A percentile compares a stretch with the other conserved stretches of the same genome.
phyloP scores from a whole-genome alignment of 2,113 vertebrate species.

The Tychaedon coryphoeus region DNA sequence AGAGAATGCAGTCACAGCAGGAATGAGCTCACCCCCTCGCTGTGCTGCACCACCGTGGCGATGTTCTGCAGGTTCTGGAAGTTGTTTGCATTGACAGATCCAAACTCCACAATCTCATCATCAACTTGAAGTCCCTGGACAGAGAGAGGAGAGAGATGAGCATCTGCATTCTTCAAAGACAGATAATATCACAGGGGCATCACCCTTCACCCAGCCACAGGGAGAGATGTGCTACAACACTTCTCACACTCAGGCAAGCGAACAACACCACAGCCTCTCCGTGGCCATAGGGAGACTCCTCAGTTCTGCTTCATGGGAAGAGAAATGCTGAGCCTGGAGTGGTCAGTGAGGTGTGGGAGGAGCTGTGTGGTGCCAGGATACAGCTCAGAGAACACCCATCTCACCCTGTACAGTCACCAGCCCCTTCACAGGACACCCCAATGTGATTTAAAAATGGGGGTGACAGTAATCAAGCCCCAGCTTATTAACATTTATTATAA shows the following conservation, averaged over 20 bases:
- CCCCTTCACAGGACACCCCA: background rate
- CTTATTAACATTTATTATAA: background rate
- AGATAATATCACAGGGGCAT: background rate
- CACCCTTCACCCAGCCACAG: background rate
- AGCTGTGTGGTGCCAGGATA: background rate
- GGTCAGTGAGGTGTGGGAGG: background rate
- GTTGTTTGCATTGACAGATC: conserved; percentile 88
- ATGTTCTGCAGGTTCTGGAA: conserved; percentile 93
- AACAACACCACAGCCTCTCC: background rate
- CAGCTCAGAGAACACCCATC: background rate
- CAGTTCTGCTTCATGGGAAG: background rate
- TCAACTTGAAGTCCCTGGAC: conserved; percentile 85
- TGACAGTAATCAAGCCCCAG: background rate
- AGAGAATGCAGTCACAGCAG: background rate
- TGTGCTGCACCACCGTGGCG: conserved; percentile 89
- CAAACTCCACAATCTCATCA: conserved; percentile 90
- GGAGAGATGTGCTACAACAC: background rate
- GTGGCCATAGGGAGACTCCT: background rate
- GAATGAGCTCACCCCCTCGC: conserved; percentile 85
- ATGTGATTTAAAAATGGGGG: rapidly evolving
- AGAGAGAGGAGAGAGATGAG: background rate
- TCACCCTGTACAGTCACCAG: rapidly evolving
- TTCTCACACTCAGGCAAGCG: background rate
- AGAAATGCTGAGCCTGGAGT: background rate
- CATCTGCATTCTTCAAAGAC: background rate